Base-by-base conservation (phyloP, 2,797 vertebrate genomes). In the Sebastolobus altivelis region DNA sequence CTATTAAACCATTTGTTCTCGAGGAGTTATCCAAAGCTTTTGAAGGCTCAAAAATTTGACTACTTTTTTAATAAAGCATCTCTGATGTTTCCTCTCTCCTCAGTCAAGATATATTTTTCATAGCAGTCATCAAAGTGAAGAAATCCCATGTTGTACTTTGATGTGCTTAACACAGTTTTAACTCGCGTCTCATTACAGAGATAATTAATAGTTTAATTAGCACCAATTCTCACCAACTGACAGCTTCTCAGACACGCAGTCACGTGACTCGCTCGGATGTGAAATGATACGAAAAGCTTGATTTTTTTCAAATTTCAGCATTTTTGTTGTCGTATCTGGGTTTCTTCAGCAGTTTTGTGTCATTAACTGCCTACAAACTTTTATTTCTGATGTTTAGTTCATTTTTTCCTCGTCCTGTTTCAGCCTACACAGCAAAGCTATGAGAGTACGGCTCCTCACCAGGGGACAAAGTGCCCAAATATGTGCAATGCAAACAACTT, bases 121-220 rank as follows among this genome's bases (percentile, higher is more conserved):
- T 72, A 87, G 90, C 85, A 79, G 58, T 83, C 93, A 92, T 95
- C 93, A 95, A 94, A 95, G 92, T 81, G 86, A 87, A 89, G 90
- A 89, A 94, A 92, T 90, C 91, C 93, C 90, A 88, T 77, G 90
- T 86, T 61, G 89, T 81, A 89, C 93, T 94, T 94, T 94, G 93
- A 94, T 91, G 93, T 89, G 87, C 87, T 93, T 92, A 90, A 90
- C 77, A 71, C 82, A 88, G 83, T 93, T 94, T 91, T 87, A 90
- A 94, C 92, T 93, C 77, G 49, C 54, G 71, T 90, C 92, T 92
- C 92, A 95, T 94, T 94, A 93, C 90, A 88, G 87, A 93, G 86
- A 94, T 90, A 94, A 94, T 94, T 93, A 94, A 94, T 92, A 87
- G 83, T 93, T 94, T 92, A 95, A 95, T 95, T 94, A 94, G 87